Percentiles rank a stretch among this genome's conserved stretches.
Evolutionary conservation across 2,113 vertebrate species (phyloP).

Genomic region (human (Homo sapiens)): GRCh38 chr14:75997501-75998000

Average conservation of each 20-base stretch:
- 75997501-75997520: background rate
- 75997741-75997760: too few species aligned
- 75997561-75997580: background rate
- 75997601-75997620: background rate
- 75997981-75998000: background rate
- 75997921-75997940: background rate
- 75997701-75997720: background rate
- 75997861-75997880: background rate
- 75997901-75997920: background rate
- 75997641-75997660: conserved; percentile 36
- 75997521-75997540: background rate
- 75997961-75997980: background rate
- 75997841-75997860: background rate
- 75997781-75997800: background rate
- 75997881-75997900: background rate
- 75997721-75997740: background rate
- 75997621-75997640: background rate
- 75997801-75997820: background rate
- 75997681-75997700: background rate
- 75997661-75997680: conserved; percentile 4
- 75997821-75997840: background rate
- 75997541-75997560: background rate
- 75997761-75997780: background rate
- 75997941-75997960: background rate
- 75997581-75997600: background rate